These are phyloP conservation scores for Tetramorium parvispinum DNA, from an alignment of 1,140 invertebrate species.

Conservation along the genomic window DNA sequence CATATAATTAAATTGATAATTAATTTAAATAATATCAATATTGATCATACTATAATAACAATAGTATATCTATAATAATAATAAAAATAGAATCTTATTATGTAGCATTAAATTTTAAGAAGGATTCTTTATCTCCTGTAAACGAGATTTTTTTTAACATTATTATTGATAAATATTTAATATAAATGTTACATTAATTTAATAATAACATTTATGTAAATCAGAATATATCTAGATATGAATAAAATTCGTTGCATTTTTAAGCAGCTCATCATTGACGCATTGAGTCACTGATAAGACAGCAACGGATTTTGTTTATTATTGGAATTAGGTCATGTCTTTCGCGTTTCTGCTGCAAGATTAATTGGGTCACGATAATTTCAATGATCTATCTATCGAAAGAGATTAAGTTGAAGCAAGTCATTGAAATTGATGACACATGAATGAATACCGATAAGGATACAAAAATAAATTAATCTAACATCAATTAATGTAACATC, in stretches of 20 bases:
- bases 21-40: too few relatives aligned
- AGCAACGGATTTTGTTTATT: slow-evolving; percentile 12
- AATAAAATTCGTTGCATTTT: background rate
- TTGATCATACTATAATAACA: too few relatives aligned
- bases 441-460: background rate
- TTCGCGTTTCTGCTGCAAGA: background rate
- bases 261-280: background rate
- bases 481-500: background rate
- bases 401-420: background rate
- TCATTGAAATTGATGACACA: background rate
- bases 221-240: background rate
- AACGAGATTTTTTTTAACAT: background rate
- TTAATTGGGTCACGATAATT: slow-evolving; percentile 23
- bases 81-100: background rate
- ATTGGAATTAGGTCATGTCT: background rate
- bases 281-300: slow-evolving; percentile 34
- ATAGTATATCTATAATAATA: too few relatives aligned
- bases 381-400: background rate
- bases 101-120: background rate
- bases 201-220: background rate
- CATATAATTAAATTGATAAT: too few relatives aligned
- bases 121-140: background rate
- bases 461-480: slow-evolving; percentile 9
- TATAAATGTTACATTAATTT: background rate
- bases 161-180: background rate